Base-by-base conservation (phyloP, 2,113 vertebrate species). In the Gallinago media region DNA sequence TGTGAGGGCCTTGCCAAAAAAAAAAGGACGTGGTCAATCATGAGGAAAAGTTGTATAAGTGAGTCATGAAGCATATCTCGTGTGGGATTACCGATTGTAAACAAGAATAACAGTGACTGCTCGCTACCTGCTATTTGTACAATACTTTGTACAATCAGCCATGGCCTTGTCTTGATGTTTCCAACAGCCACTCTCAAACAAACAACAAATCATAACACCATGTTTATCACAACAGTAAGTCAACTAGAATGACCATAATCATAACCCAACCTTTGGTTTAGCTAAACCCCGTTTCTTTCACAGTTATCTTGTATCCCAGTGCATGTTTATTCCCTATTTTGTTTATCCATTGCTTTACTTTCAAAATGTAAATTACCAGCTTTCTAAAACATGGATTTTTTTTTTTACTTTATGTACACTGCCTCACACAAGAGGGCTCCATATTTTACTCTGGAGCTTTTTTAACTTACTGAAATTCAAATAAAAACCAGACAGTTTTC, bases 161-260 rank as follows among this genome's bases (percentile, higher is more conserved):
- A 25, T 14, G 26, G 38, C 74, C 75, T 73, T 90, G 78, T 90
- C 93, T 89, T 70, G 88, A 93, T 59, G 63, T 76, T 94, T 95
- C 52, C 58, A 54, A 15, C 55, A 71, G 56, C 79, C 54, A 61
- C 70, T 78, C 76, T 84, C 50, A 47, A 2, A 54, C 79, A 92
- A 94, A 89, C 29, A 90, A 71, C 31, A 86, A 88, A 72, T 40
- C 68, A 36, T 62, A 95, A 66, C 61, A 56, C 61, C 32, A 8
- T 15, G 44, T 70, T 83, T 90, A 92, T 90, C 55, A 71, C 68
- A 86, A 84, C 42, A 84, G n/a, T 58, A 94, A 80, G 61, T 81
- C 79, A 92, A 89, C 62, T 68, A 47, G 54, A 52, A 84, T 23
- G 52, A 67, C 44, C 27, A 36, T 52, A 92, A 92, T 88, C 0